Conservation (phyloP, 2,113 vertebrate genomes). For the Brachypodius melanocephalos region DNA sequence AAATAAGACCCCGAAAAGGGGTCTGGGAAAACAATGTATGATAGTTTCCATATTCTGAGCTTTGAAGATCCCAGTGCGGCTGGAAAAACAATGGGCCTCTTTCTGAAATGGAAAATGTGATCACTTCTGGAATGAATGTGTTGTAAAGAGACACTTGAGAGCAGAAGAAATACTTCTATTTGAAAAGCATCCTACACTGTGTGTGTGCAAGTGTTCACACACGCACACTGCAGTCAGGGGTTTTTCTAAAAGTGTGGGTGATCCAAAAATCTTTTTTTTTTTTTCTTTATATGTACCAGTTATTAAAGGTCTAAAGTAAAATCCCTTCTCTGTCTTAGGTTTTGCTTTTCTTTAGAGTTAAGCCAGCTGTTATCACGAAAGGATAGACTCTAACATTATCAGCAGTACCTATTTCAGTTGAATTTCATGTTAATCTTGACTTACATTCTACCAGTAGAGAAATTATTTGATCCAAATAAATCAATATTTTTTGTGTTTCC, state of each 20-base stretch:
- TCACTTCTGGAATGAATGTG: conserved; percentile 5
- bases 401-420: background rate
- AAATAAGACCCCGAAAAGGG: background rate
- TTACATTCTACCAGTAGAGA: background rate
- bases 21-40: conserved; percentile 1
- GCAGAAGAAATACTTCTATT: conserved; percentile 1
- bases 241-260: background rate
- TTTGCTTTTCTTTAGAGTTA: background rate
- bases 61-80: background rate
- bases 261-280: background rate
- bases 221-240: rapidly evolving
- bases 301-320: background rate
- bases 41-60: conserved; percentile 12
- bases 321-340: background rate
- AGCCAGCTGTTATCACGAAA: background rate
- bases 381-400: background rate
- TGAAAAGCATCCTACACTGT: background rate
- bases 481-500: background rate
- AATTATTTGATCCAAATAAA: background rate
- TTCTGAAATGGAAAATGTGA: conserved; percentile 40
- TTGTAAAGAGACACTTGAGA: background rate
- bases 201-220: background rate
- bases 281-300: background rate
- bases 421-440: background rate
- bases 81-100: conserved; percentile 3